These are phyloP conservation scores for Chloebia gouldiae DNA, from an alignment of 2,113 vertebrate genomes.

Conservation along the genomic window DNA sequence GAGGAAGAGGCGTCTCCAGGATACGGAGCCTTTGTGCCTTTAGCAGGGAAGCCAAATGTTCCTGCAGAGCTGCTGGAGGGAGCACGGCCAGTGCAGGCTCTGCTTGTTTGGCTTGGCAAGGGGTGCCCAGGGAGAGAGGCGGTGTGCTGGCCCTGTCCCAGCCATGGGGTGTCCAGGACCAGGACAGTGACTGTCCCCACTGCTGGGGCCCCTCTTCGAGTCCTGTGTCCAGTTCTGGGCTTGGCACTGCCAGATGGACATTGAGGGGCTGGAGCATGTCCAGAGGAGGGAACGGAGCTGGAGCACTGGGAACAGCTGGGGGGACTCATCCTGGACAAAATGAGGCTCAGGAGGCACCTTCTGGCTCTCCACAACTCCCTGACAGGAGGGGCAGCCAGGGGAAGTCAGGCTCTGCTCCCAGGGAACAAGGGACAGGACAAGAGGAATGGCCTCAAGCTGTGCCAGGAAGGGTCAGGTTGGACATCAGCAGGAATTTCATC, in stretches of 20 bases:
- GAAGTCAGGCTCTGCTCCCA: rapidly evolving
- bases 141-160: neutral
- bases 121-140: neutral
- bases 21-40: neutral
- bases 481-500: neutral
- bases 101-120: neutral
- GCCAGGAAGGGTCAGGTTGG: neutral
- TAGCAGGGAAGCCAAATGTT: neutral
- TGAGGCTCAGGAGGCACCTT: neutral
- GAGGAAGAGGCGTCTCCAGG: neutral
- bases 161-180: neutral
- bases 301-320: neutral
- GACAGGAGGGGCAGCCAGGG: rapidly evolving
- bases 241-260: neutral
- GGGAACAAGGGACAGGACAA: rapidly evolving
- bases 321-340: neutral
- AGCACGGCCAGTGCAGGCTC: rapidly evolving
- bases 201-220: rapidly evolving
- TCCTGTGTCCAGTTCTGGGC: neutral
- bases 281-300: neutral
- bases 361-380: neutral
- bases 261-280: neutral
- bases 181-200: neutral
- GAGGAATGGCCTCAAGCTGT: rapidly evolving
- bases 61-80: neutral